Conservation (phyloP, 2,888 invertebrate genomes). For the Eledona agricola region DNA sequence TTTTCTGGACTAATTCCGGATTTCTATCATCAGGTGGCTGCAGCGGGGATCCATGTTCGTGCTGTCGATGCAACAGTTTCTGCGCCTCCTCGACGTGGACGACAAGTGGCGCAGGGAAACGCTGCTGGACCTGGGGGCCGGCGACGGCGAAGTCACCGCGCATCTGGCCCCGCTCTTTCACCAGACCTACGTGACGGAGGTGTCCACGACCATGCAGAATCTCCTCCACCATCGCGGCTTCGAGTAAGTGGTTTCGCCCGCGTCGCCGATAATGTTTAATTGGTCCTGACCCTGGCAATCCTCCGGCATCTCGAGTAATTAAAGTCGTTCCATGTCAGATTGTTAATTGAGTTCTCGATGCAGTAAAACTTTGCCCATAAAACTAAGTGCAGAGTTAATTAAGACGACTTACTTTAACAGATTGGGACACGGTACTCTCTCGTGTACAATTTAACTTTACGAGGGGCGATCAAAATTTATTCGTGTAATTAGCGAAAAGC, state of each 20-base stretch:
- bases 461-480: constrained; percentile 30
- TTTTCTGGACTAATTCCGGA: too few relatives aligned
- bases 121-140: constrained; percentile 90
- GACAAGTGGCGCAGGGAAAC: constrained; percentile 62
- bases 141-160: constrained; percentile 92
- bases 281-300: constrained; percentile 11
- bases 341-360: constrained; percentile 56
- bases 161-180: constrained; percentile 79
- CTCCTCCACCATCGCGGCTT: constrained; percentile 80
- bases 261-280: constrained; percentile 28
- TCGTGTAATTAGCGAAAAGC: constrained; percentile 27
- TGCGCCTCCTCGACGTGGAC: constrained; percentile 66
- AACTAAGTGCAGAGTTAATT: constrained; percentile 58
- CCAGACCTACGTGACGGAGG: constrained; percentile 87
- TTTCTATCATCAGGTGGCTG: constrained; percentile 80
- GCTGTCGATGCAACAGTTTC: constrained; percentile 84
- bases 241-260: constrained; percentile 67
- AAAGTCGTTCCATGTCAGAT: constrained; percentile 49
- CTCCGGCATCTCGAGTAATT: constrained; percentile 47
- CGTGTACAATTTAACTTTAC: constrained; percentile 34
- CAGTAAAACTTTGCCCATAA: constrained; percentile 56
- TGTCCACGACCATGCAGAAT: constrained; percentile 88
- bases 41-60: constrained; percentile 98
- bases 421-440: constrained; percentile 34
- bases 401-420: constrained; percentile 45